phyloP scores from a whole-genome alignment of 2,888 invertebrate species.

The Ectobius pallidus region DNA sequence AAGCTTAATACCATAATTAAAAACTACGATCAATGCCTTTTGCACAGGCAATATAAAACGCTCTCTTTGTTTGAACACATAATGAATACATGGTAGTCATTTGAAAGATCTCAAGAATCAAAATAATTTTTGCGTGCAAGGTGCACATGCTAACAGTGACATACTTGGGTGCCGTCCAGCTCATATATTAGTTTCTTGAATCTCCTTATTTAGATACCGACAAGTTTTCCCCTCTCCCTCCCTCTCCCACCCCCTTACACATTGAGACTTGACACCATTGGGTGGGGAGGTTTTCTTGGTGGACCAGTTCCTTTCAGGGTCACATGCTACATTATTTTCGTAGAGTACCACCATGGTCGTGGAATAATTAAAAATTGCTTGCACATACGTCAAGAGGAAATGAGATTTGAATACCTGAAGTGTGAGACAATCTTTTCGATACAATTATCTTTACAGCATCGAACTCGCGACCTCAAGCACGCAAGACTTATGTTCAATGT shows the following conservation, averaged over 20 bases:
- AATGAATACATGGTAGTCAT: too few relatives aligned
- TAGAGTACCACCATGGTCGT: constrained; percentile 11
- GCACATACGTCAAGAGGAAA: not conserved
- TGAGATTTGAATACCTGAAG: not conserved
- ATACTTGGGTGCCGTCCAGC: constrained; percentile 8
- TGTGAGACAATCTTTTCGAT: not conserved
- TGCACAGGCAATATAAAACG: too few relatives aligned
- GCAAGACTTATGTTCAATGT: too few relatives aligned
- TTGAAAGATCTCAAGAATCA: too few relatives aligned
- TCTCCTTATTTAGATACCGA: constrained; percentile 1
- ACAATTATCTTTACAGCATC: not conserved
- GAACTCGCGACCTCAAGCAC: too few relatives aligned
- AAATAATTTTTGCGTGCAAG: not conserved
- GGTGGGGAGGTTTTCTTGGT: constrained; percentile 23
- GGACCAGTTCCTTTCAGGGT: constrained; percentile 27
- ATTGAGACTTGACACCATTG: not conserved
- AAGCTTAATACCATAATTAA: too few relatives aligned
- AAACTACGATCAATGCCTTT: too few relatives aligned
- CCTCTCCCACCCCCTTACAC: not conserved
- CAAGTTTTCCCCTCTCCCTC: not conserved
- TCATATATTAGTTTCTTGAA: not conserved
- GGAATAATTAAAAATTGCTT: not conserved
- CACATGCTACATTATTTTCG: constrained; percentile 14
- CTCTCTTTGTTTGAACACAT: too few relatives aligned
- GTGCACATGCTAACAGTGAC: not conserved